Evolutionary conservation across 2,113 vertebrate species (phyloP), one percentile per base, ranked within the genome.

Genomic region (Channa maculata): DNA sequence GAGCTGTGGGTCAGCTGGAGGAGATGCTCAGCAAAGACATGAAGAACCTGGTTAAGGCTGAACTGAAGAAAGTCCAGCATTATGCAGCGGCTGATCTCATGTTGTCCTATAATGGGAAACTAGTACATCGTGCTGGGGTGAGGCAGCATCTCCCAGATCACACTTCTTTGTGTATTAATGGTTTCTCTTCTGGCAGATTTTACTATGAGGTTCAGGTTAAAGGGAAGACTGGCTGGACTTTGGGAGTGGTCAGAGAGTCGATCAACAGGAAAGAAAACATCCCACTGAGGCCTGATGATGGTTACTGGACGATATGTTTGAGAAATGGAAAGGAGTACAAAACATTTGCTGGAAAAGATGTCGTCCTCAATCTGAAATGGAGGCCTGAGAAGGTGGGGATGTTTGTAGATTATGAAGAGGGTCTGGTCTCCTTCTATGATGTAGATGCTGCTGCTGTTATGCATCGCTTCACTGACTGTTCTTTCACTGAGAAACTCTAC

Each of bases 131-230:
- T 0, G 15, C 6, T 8, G 44, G 44, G 5, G 66, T 43, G 59
- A 54, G 2, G 24, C 64, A 57, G 13, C 46, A 57, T 0, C 12
- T 77, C 3, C 66, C 52, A 36, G 52, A 78, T 38, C 51, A 37
- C 3, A 3, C 33, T 3, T 41, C 2, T 10, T 5, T 37, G 0
- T 38, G 61, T 82, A 5, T 66, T 81, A 52, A 73, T 53, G 37
- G 41, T 34, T 79, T 66, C 52, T 50, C 3, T 6, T 69, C 37
- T 7, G 43, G 61, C 3, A 58, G 7, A 10, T 71, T 78, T 37
- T 78, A 70, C 68, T 79, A 34, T 3, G 34, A 79, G 50, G 50
- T 66, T 53, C 49, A 66, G 4, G 50, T 66, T 6, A n/a, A 33
- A 66, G 11, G 15, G 2, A 66, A 53, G 7, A 41, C 48, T 41